Evolutionary conservation across 2,113 vertebrate species (phyloP), one percentile per base, ranked within the genome.

Genomic region (Clarias gariepinus): DNA sequence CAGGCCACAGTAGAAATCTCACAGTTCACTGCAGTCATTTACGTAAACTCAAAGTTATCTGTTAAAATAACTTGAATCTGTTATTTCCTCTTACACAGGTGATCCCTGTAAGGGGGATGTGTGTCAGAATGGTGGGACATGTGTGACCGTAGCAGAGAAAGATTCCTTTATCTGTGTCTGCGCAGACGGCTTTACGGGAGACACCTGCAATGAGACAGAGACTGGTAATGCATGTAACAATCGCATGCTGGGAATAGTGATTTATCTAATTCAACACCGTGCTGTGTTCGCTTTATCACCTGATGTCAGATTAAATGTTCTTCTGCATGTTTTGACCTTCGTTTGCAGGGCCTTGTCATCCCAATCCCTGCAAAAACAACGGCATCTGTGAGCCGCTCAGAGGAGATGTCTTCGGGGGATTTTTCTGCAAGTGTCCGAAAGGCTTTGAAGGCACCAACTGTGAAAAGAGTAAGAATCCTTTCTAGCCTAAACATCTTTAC

Each of bases 81-180:
- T 25, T 64, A 10, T 30, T 81, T 86, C 28, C 83, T 61, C 69
- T 73, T 88, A 36, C 90, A 84, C 91, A 99, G 98, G 95, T 90
- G 96, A 98, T 78, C 92, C 94, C 91, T 99, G 98, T 23, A 89
- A 96, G 0, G 94, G 96, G 58, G 97, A 96, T 66, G 60, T 93
- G 73, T 99, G 98, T 92, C 91, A 91, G 86, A 97, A 99, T 3
- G 97, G 97, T 74, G 97, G 97, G 10, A 98, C 97, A 23, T 99
- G 98, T 90, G 90, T 98, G 89, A 92, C 92, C 0, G 91, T 93
- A 25, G 91, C 93, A 30, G 95, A 95, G 7, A 92, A 88, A 0
- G 81, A 91, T 68, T 93, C 95, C 0, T 97, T 96, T 93, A 94
- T 96, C 91, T 99, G 98, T 85, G 95, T 99, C 94, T 99, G 98